Conservation (phyloP, 2,113 vertebrate species). For the Brienomyrus longianalis region DNA sequence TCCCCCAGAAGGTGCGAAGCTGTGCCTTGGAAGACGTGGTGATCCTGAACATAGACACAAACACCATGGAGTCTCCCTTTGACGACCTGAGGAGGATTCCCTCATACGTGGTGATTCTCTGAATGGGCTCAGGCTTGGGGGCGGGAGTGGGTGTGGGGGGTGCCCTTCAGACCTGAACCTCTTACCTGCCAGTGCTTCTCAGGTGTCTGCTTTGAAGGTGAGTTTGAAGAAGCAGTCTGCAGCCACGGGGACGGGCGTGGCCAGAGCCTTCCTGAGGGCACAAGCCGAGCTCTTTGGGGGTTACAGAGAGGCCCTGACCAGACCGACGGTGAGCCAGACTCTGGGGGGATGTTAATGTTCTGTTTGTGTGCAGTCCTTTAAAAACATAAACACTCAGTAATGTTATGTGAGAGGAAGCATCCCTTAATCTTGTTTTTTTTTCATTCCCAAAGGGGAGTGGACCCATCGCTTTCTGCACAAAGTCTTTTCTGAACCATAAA, state of each 20-base stretch:
- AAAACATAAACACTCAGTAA: not conserved
- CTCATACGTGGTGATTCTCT: constrained; percentile 65
- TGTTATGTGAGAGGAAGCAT: not conserved
- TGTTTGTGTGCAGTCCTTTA: not conserved
- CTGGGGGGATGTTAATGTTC: not conserved
- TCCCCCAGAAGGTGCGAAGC: constrained; percentile 61
- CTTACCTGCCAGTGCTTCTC: constrained; percentile 5
- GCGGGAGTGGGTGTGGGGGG: no score
- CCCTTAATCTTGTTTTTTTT: not conserved
- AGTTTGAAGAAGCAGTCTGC: constrained; percentile 67
- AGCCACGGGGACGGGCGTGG: constrained; percentile 71
- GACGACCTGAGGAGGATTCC: constrained; percentile 74
- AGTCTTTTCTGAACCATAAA: constrained; percentile 71
- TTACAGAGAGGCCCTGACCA: constrained; percentile 70
- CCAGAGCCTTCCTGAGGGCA: constrained; percentile 72
- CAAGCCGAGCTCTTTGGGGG: constrained; percentile 79
- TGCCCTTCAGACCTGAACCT: not conserved
- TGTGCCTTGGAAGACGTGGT: constrained; percentile 78
- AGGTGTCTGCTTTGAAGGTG: constrained; percentile 71
- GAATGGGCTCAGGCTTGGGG: not conserved
- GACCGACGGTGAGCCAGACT: constrained; percentile 34
- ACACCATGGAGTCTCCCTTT: constrained; percentile 74
- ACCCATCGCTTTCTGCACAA: constrained; percentile 63
- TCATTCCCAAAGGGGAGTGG: constrained; percentile 51
- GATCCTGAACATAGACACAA: constrained; percentile 78